Evolutionary conservation across 2,797 vertebrate species (phyloP).

Genomic region (Helicolenus hilgendorfi): DNA sequence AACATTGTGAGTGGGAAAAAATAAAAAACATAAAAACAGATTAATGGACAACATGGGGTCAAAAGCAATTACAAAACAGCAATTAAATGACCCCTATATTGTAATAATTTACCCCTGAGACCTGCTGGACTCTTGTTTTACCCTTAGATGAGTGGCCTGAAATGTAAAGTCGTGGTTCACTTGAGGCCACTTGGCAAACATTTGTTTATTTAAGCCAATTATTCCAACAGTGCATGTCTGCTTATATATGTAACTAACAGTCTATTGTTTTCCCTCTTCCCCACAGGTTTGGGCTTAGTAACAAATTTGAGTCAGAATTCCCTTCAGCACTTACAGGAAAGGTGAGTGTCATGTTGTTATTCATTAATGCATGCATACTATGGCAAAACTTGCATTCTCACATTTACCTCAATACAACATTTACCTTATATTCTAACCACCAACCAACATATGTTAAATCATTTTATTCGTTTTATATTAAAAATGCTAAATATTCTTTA

Average conservation of each 20-base stretch:
- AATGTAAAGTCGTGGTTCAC: not conserved
- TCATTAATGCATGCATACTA: not conserved
- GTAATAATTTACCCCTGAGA: not conserved
- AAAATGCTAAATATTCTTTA: not conserved
- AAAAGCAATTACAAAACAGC: no score
- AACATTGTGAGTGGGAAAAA: no score
- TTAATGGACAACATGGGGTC: no score
- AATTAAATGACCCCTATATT: not conserved
- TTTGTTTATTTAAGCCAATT: not conserved
- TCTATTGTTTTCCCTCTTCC: not conserved
- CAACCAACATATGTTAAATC: not conserved
- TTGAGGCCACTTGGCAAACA: not conserved
- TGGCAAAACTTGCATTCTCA: not conserved
- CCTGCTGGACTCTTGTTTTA: not conserved
- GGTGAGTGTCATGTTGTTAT: constrained; percentile 85
- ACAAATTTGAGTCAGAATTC: constrained; percentile 99
- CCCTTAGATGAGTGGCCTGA: not conserved
- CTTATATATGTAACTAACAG: not conserved
- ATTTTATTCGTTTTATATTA: not conserved
- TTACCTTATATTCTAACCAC: not conserved
- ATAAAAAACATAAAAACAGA: no score
- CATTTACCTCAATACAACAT: not conserved
- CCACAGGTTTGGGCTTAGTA: constrained; percentile 97
- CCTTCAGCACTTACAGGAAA: constrained; percentile 99
- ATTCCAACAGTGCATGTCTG: not conserved